Evolutionary conservation across 2,113 vertebrate species (phyloP).

Genomic region (Tragelaphus imberbis): DNA sequence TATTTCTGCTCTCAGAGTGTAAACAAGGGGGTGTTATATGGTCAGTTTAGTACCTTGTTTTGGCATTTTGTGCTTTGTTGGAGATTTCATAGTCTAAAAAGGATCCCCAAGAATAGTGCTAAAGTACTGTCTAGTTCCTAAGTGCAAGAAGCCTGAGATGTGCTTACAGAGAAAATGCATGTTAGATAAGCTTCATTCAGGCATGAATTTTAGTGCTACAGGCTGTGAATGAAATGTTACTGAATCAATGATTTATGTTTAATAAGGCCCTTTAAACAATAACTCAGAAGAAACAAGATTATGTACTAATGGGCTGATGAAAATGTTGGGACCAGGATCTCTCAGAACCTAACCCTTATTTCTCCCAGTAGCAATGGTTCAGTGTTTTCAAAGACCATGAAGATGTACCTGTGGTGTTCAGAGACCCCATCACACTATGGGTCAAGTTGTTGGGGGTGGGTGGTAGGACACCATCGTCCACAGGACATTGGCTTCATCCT

Average conservation of each 20-base stretch:
- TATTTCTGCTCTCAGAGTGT: background rate
- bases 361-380: background rate
- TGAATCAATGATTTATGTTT: background rate
- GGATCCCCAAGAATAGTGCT: background rate
- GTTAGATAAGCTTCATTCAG: background rate
- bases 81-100: background rate
- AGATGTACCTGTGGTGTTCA: background rate
- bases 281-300: background rate
- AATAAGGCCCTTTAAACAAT: background rate
- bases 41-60: background rate
- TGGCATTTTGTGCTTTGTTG: background rate
- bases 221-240: background rate
- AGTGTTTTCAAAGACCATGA: background rate
- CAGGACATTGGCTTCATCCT: background rate
- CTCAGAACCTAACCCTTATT: background rate
- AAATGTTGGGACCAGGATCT: background rate
- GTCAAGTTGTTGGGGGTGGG: background rate
- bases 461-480: background rate
- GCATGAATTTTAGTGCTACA: background rate
- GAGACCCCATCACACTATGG: rapidly evolving
- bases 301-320: background rate
- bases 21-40: background rate
- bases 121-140: background rate
- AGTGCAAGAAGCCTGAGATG: background rate
- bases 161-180: background rate